Evolutionary conservation across 2,888 invertebrate species (phyloP), one percentile per base, ranked within the genome.

Genomic region (Parelbella ahira): DNA sequence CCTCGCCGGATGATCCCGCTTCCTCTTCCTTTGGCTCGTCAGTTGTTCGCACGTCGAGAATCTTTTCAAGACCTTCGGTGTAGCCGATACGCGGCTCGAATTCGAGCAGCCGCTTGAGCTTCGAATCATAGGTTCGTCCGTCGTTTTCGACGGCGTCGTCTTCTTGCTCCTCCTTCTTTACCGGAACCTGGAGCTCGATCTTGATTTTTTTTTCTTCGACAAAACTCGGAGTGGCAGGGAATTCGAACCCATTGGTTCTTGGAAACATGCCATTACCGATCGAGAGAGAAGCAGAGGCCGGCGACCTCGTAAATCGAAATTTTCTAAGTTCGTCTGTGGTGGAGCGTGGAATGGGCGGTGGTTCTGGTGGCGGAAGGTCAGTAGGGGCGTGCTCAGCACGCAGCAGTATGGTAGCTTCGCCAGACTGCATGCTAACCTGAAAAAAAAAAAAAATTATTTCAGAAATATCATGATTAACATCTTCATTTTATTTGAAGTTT

Each of bases 361-460:
- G 52, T 41, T 48, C 48, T 19, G 50, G 52, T 4, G 53, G 52
- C 37, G 53, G 46, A 3, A 53, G 45, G 19, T 54, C 48, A 27
- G 60, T 39, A 21, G 68, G 66, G 44, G 79, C 78, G 63, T 82
- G 78, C 55, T 70, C 64, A 8, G 75, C 56, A 25, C 75, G 76
- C 50, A 82, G 58, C 44, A 83, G 58, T 34, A 84, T 74, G 8
- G 76, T 77, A 13, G 82, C 79, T 34, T 69, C 69, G 30, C 82
- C 79, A 3, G 64, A 50, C 13, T 59, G 51, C 63, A 82, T 54
- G 45, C 47, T 57, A 43, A 82, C 80, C 76, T 77, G 62, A 4
- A 34, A n/a, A n/a, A n/a, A n/a, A n/a, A n/a, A n/a, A n/a, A n/a
- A n/a, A n/a, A n/a, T n/a, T n/a, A n/a, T n/a, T n/a, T n/a, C n/a